phyloP scores from a whole-genome alignment of 1,140 invertebrate genomes.

The Drosophila nannoptera region DNA sequence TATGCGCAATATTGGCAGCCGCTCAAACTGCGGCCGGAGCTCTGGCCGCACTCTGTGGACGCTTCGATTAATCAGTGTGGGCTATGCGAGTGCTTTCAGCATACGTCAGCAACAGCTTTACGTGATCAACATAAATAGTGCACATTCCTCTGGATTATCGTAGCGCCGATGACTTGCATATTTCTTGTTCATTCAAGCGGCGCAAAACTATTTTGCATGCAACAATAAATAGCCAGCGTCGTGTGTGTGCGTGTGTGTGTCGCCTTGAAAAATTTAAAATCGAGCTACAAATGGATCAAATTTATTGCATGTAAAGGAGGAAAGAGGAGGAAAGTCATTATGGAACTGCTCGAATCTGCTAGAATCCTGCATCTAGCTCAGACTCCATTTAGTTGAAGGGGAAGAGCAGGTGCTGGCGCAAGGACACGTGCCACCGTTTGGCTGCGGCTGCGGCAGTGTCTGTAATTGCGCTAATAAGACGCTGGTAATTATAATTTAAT shows the following conservation, averaged over 20 bases:
- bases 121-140: constrained; percentile 24
- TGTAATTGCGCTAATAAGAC: constrained; percentile 68
- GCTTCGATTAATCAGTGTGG: constrained; percentile 38
- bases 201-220: constrained; percentile 1
- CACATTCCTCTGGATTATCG: constrained; percentile 8
- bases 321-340: too few relatives aligned
- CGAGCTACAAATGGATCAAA: neutral
- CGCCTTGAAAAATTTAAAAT: neutral
- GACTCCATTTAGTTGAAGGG: too few relatives aligned
- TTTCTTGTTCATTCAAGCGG: neutral
- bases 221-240: neutral
- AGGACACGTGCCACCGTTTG: constrained; percentile 21
- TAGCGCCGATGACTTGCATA: constrained; percentile 3
- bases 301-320: too few relatives aligned
- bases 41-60: neutral
- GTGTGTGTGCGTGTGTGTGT: neutral
- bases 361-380: too few relatives aligned
- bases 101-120: constrained; percentile 15
- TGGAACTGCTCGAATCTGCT: too few relatives aligned
- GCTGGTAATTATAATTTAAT: constrained; percentile 76
- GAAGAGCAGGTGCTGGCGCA: constrained; percentile 3
- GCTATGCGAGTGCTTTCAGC: constrained; percentile 23
- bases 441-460: constrained; percentile 41
- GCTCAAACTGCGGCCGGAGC: neutral
- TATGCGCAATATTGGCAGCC: constrained; percentile 60